phyloP scores from a whole-genome alignment of 2,888 invertebrate species.

The Drosophila kambysellisi region DNA sequence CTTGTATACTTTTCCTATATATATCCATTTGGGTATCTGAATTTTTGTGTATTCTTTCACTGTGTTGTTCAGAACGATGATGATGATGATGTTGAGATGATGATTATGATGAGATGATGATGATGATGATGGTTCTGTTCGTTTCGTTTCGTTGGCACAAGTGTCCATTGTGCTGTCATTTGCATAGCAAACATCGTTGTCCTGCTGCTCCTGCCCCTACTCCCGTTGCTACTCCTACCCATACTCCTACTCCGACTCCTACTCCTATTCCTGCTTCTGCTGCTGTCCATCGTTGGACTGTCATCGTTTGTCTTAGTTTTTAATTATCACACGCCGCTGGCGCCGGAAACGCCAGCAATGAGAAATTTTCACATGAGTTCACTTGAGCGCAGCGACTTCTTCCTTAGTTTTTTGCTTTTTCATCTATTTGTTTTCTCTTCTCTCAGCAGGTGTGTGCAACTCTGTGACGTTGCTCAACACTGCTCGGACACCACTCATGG shows the following conservation, averaged over 20 bases:
- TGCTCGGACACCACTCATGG: conserved; percentile 20
- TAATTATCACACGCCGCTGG: conserved; percentile 71
- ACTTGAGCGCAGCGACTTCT: conserved; percentile 70
- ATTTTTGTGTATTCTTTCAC: conserved; percentile 38
- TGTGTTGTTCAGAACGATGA: conserved; percentile 53
- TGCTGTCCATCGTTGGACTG: conserved; percentile 39
- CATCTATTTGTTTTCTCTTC: conserved; percentile 1
- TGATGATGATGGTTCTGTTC: conserved; percentile 54
- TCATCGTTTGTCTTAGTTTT: conserved; percentile 76
- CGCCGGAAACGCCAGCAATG: conserved; percentile 57
- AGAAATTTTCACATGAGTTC: conserved; percentile 81
- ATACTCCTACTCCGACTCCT: background rate
- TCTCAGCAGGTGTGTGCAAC: conserved; percentile 34
- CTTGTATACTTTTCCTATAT: conserved; percentile 24
- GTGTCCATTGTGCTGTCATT: conserved; percentile 82
- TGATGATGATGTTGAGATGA: conserved; percentile 52
- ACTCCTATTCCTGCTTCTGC: conserved; percentile 1
- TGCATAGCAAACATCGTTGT: conserved; percentile 81
- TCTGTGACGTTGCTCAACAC: conserved; percentile 25
- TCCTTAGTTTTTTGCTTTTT: conserved; percentile 22
- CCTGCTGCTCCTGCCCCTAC: conserved; percentile 19
- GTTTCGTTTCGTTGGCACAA: conserved; percentile 50
- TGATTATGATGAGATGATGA: conserved; percentile 50
- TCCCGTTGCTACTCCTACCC: background rate
- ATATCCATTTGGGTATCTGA: conserved; percentile 32